Percentiles rank a stretch among this genome's conserved stretches.
Conservation (phyloP, 2,797 vertebrate genomes). For the Brachymystax lenok region DNA sequence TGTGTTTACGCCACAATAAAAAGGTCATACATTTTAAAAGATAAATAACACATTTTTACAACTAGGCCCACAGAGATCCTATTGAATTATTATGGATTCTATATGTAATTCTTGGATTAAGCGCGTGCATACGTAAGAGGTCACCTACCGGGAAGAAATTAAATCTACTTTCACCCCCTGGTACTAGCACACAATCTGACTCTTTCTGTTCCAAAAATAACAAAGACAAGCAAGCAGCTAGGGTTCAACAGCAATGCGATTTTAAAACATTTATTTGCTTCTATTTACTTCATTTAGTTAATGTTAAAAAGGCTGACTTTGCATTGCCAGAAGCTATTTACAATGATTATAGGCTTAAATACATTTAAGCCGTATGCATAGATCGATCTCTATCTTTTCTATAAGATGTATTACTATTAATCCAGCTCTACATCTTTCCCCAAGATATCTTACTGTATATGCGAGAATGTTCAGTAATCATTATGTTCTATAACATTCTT, state of each 20-base stretch:
- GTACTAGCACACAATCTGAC: conserved; percentile 52
- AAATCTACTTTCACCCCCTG: too few species aligned
- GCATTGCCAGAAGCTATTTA: conserved; percentile 77
- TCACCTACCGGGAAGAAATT: too few species aligned
- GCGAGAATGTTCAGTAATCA: conserved; percentile 21
- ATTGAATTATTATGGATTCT: too few species aligned
- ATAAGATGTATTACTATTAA: conserved; percentile 41
- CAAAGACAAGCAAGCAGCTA: not conserved
- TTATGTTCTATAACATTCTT: conserved; percentile 42
- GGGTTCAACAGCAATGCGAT: conserved; percentile 56
- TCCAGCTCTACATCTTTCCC: conserved; percentile 42
- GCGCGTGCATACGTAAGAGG: too few species aligned
- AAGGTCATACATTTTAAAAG: too few species aligned
- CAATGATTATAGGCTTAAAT: conserved; percentile 75
- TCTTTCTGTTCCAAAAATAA: conserved; percentile 53
- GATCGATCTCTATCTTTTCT: conserved; percentile 61
- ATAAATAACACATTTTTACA: too few species aligned
- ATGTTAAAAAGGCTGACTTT: conserved; percentile 77
- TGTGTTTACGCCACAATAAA: too few species aligned
- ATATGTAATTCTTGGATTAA: too few species aligned
- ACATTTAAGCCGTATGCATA: conserved; percentile 61
- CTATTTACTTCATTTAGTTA: conserved; percentile 74
- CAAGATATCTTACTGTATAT: conserved; percentile 22
- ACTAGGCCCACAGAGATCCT: too few species aligned
- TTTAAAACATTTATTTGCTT: conserved; percentile 69